phyloP scores from a whole-genome alignment of 2,113 vertebrate genomes.

The Empidonax alnorum region DNA sequence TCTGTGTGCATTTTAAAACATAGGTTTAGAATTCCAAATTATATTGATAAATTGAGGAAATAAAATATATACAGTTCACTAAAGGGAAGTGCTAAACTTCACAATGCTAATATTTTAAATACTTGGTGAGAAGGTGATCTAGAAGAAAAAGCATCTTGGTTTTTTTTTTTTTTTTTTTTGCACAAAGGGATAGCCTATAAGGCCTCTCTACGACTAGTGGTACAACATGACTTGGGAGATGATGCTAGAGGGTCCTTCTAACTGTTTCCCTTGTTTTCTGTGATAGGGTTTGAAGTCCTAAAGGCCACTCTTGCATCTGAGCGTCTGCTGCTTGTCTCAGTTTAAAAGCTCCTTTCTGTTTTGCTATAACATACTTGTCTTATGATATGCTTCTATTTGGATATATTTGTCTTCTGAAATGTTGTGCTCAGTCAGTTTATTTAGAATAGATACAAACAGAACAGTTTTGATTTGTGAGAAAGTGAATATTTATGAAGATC shows the following conservation, averaged over 20 bases:
- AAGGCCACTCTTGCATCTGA: neutral
- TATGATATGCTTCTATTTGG: neutral
- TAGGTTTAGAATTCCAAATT: neutral
- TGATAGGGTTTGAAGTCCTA: neutral
- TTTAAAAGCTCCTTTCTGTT: neutral
- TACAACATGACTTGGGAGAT: neutral
- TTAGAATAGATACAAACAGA: neutral
- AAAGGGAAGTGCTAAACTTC: neutral
- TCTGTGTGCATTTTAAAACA: neutral
- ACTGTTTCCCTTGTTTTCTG: neutral
- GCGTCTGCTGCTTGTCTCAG: neutral
- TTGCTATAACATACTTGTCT: neutral
- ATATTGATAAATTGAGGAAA: neutral
- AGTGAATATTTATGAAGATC: neutral
- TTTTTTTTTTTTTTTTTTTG: neutral
- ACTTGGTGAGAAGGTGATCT: neutral
- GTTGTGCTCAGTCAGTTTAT: neutral
- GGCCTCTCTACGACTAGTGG: neutral
- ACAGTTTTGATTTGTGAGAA: neutral
- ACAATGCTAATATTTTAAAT: neutral
- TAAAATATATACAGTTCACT: neutral
- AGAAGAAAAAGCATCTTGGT: neutral
- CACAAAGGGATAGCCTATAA: neutral
- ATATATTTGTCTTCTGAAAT: neutral
- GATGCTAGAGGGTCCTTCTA: neutral